These are phyloP conservation scores for Drosophila paranaensis DNA, from an alignment of 2,888 invertebrate genomes.

Conservation along the genomic window DNA sequence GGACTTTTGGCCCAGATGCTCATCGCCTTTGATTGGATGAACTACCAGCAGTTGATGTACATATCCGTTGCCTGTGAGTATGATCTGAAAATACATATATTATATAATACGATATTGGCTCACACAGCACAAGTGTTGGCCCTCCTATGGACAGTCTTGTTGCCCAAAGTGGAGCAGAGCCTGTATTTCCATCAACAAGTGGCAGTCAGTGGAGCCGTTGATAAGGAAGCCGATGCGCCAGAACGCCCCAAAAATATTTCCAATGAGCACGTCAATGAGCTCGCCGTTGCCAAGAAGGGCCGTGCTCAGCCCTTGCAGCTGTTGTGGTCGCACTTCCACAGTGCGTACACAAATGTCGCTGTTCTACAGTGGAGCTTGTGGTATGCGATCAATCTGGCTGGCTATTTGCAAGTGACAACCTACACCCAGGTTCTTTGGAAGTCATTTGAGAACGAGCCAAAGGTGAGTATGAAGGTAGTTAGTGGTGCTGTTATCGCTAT, in stretches of 20 bases:
- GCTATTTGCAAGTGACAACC: constrained; percentile 89
- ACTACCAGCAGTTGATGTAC: constrained; percentile 89
- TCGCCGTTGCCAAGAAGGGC: neutral
- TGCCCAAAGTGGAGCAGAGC: constrained; percentile 88
- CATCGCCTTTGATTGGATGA: constrained; percentile 86
- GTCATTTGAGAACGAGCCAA: constrained; percentile 84
- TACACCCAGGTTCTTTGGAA: constrained; percentile 91
- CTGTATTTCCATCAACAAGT: constrained; percentile 87
- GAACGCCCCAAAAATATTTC: neutral
- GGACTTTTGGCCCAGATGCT: constrained; percentile 88
- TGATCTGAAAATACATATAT: too few relatives aligned
- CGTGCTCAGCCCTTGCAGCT: constrained; percentile 73
- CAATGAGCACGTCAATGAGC: neutral
- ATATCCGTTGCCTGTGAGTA: constrained; percentile 87
- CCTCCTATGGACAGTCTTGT: constrained; percentile 87
- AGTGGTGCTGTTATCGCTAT: neutral
- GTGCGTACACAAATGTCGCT: constrained; percentile 87
- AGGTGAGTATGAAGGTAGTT: constrained; percentile 55
- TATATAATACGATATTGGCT: neutral
- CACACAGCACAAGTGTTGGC: constrained; percentile 87
- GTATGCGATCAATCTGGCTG: constrained; percentile 90
- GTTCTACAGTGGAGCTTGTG: constrained; percentile 91
- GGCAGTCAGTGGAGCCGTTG: neutral
- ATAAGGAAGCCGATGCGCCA: neutral
- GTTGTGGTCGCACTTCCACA: constrained; percentile 87